These are phyloP conservation scores for Bombyx mori DNA, from an alignment of 1,140 invertebrate species.

Conservation along the genomic window ASM3026992v2 NC_085133.1:10975501-10976000, in stretches of 20 bases:
- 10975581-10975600: neutral
- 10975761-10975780: neutral
- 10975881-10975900: too few relatives aligned
- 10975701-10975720: constrained; percentile 41
- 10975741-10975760: neutral
- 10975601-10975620: constrained; percentile 1
- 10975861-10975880: too few relatives aligned
- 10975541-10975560: neutral
- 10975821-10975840: neutral
- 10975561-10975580: neutral
- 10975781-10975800: neutral
- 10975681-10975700: constrained; percentile 26
- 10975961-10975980: too few relatives aligned
- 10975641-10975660: constrained; percentile 20
- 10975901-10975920: too few relatives aligned
- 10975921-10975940: too few relatives aligned
- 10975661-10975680: constrained; percentile 31
- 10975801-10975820: neutral
- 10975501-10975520: too few relatives aligned
- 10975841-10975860: too few relatives aligned
- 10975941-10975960: too few relatives aligned
- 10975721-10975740: constrained; percentile 24
- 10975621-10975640: constrained; percentile 10
- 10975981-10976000: too few relatives aligned
- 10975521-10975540: too few relatives aligned